phyloP scores from a whole-genome alignment of 1,140 invertebrate genomes.

The Bombyx mandarina region DNA sequence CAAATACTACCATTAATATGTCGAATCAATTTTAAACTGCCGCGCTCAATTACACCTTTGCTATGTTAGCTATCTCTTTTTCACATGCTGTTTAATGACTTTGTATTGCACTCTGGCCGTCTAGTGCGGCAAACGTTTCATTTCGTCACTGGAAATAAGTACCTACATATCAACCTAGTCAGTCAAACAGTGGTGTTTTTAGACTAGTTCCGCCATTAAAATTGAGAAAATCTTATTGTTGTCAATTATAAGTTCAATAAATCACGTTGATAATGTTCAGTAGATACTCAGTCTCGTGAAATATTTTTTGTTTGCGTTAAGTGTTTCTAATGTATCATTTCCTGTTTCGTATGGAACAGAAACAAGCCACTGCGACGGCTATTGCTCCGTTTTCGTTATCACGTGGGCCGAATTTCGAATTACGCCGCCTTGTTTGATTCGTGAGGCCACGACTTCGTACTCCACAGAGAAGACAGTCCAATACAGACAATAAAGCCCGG shows the following conservation, averaged over 20 bases:
- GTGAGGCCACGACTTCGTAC: background rate
- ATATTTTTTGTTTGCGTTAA: slow-evolving; percentile 13
- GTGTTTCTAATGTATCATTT: slow-evolving; percentile 60
- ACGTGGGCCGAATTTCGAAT: slow-evolving; percentile 67
- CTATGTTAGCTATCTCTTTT: no score
- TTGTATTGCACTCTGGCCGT: slow-evolving; percentile 31
- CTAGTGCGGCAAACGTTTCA: slow-evolving; percentile 23
- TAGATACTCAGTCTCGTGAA: no score
- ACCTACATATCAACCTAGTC: slow-evolving; percentile 33
- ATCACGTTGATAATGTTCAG: no score
- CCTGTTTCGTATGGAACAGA: slow-evolving; percentile 62
- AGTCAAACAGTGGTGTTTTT: slow-evolving; percentile 40
- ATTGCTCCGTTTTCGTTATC: slow-evolving; percentile 60
- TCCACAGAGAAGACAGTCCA: slow-evolving; percentile 16
- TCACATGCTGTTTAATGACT: no score
- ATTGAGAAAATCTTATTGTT: slow-evolving; percentile 37
- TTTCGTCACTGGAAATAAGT: slow-evolving; percentile 52
- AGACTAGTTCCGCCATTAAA: slow-evolving; percentile 55
- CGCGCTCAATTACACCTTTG: no score
- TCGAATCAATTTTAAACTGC: no score
- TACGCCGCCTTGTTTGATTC: slow-evolving; percentile 18
- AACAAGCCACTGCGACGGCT: slow-evolving; percentile 61
- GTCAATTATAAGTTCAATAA: slow-evolving; percentile 18
- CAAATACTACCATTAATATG: no score
- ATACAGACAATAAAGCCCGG: slow-evolving; percentile 34